These are phyloP conservation scores for Prosopocoilus inquinatus DNA, from an alignment of 2,888 invertebrate genomes.

Conservation along the genomic window DNA sequence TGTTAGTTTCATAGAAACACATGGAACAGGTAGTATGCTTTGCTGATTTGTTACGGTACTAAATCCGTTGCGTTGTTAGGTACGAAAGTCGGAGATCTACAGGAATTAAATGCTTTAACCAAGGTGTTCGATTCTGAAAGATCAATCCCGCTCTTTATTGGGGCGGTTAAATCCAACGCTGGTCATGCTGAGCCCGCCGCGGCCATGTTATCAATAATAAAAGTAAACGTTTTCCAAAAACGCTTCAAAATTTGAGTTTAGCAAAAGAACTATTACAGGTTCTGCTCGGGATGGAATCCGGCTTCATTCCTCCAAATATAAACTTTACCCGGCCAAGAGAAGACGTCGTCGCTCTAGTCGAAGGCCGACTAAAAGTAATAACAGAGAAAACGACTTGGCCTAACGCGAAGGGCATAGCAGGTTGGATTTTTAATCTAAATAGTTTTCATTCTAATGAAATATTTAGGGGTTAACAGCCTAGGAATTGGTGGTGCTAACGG, in stretches of 20 bases:
- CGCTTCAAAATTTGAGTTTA: no score
- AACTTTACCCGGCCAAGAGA: slow-evolving; percentile 59
- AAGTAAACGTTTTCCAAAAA: slow-evolving; percentile 57
- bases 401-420: slow-evolving; percentile 68
- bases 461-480: slow-evolving; percentile 69
- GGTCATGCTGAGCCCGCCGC: slow-evolving; percentile 90
- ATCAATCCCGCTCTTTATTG: slow-evolving; percentile 74
- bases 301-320: slow-evolving; percentile 81
- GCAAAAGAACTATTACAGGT: slow-evolving; percentile 51
- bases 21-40: slow-evolving; percentile 63
- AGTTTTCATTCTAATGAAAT: neutral
- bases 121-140: slow-evolving; percentile 74
- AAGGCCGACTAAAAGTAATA: slow-evolving; percentile 69
- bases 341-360: slow-evolving; percentile 60
- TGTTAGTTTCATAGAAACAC: slow-evolving; percentile 83
- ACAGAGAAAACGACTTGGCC: slow-evolving; percentile 66
- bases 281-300: slow-evolving; percentile 68
- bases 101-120: slow-evolving; percentile 82
- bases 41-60: no score
- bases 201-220: slow-evolving; percentile 78
- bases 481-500: slow-evolving; percentile 90
- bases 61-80: neutral
- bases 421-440: slow-evolving; percentile 43
- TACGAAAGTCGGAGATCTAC: slow-evolving; percentile 85
- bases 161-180: slow-evolving; percentile 91